Evolutionary conservation across 2,888 invertebrate genomes (phyloP), one percentile per base, ranked within the genome.

Genomic region (Papilio gigon): DNA sequence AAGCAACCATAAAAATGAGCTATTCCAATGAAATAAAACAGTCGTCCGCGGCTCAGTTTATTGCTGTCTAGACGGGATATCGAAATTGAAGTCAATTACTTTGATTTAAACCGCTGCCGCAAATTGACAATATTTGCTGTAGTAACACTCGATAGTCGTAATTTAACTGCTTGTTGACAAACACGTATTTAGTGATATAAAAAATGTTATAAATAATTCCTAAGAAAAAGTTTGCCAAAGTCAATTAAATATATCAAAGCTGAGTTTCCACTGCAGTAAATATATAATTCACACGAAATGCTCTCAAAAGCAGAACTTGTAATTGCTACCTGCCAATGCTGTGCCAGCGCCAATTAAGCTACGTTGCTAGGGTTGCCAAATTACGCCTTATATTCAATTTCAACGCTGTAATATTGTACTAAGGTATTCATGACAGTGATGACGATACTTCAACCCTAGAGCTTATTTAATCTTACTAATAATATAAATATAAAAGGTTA

Each of bases 311-410:
- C 64, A 60, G 60, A 68, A 68, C 60, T 68, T 68, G 68, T 68
- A 65, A 68, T 68, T 68, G 68, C 68, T 40, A 60, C 68, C 50
- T 60, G 65, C 60, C 50, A 59, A 64, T 59, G 68, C 67, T 44
- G 58, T 22, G 50, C 64, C 27, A 50, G 37, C 68, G 65, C 65
- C 68, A 68, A 68, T 68, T 68, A 65, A 68, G 68, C 27, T 47
- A 20, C 11, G 20, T 59, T 5, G 22, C 22, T 60, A 68, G 60
- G 68, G 68, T 30, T 68, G 37, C 22, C 33, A 20, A 53, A 44
- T 27, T 44, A 44, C 30, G 9, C 35, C 11, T 47, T 61, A 44
- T 6, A 42, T 60, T 20, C 22, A 60, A 60, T 25, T 53, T 14
- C 2, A 27, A 14, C 3, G 27, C 50, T 14, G 1, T 53, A 27